Evolutionary conservation across 2,888 invertebrate genomes (phyloP).

Genomic region (Heliconius erato): DNA sequence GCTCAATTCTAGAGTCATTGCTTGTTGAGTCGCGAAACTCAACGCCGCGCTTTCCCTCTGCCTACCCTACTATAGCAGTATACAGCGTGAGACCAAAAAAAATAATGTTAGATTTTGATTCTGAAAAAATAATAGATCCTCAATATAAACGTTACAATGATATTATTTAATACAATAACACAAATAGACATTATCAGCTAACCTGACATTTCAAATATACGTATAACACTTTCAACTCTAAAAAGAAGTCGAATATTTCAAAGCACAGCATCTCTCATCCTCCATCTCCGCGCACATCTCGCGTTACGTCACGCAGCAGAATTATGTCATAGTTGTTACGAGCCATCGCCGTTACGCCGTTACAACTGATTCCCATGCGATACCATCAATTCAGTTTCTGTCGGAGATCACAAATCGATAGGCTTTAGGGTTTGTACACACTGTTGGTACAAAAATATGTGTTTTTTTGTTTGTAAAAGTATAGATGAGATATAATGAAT

Average conservation of each 20-base stretch:
- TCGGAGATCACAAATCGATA: constrained; percentile 41
- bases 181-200: too few relatives aligned
- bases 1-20: too few relatives aligned
- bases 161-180: too few relatives aligned
- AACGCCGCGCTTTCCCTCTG: too few relatives aligned
- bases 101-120: too few relatives aligned
- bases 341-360: constrained; percentile 25
- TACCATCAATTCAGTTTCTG: constrained; percentile 44
- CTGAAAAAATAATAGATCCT: too few relatives aligned
- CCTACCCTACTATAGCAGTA: too few relatives aligned
- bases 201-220: background rate
- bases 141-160: too few relatives aligned
- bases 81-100: too few relatives aligned
- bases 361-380: constrained; percentile 38
- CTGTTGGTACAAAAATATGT: background rate
- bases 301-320: constrained; percentile 36
- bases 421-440: constrained; percentile 21
- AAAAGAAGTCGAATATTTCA: constrained; percentile 2
- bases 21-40: too few relatives aligned
- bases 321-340: constrained; percentile 43
- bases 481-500: too few relatives aligned
- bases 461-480: background rate
- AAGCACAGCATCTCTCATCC: constrained; percentile 5
- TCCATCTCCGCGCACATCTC: background rate
- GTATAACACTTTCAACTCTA: background rate